Percentiles rank a stretch among this genome's conserved stretches.
Conservation (phyloP, 2,888 invertebrate species). For the Nephrotoma guestfalica region DNA sequence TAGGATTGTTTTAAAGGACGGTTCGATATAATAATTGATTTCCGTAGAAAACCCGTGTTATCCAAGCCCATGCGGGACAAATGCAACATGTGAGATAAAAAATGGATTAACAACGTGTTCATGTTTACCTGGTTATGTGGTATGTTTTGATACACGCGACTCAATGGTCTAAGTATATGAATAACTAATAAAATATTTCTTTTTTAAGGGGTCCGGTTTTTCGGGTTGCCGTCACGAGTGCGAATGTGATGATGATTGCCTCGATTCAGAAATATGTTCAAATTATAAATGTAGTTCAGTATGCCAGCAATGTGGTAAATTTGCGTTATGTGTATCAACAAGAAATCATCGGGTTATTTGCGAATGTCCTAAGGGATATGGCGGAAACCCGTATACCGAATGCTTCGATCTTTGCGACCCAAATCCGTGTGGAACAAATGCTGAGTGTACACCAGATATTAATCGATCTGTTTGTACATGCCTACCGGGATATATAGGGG, state of each 20-base stretch:
- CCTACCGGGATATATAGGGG: conserved; percentile 59
- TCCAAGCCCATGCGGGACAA: too few relatives aligned
- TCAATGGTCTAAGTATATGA: too few relatives aligned
- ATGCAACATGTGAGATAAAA: too few relatives aligned
- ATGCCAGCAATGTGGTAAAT: conserved; percentile 61
- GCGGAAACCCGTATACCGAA: conserved; percentile 59
- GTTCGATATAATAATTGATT: neutral
- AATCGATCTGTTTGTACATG: conserved; percentile 81
- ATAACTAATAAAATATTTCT: too few relatives aligned
- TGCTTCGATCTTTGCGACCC: conserved; percentile 76
- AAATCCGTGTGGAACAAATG: conserved; percentile 61
- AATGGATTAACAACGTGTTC: conserved; percentile 62
- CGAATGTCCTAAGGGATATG: conserved; percentile 68
- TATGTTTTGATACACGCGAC: conserved; percentile 18
- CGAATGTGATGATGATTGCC: conserved; percentile 61
- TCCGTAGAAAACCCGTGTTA: neutral
- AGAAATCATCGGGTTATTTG: conserved; percentile 61
- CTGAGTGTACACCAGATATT: conserved; percentile 60
- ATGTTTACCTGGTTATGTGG: conserved; percentile 55
- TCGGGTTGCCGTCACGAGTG: conserved; percentile 71
- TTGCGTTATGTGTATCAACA: conserved; percentile 62
- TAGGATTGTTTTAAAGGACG: neutral
- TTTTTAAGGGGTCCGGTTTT: neutral
- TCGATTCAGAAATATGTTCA: conserved; percentile 52
- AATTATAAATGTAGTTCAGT: conserved; percentile 62